Percentiles rank a stretch among this genome's conserved stretches.
phyloP scores from a whole-genome alignment of 2,888 invertebrate species.

The Eurois occulta region DNA sequence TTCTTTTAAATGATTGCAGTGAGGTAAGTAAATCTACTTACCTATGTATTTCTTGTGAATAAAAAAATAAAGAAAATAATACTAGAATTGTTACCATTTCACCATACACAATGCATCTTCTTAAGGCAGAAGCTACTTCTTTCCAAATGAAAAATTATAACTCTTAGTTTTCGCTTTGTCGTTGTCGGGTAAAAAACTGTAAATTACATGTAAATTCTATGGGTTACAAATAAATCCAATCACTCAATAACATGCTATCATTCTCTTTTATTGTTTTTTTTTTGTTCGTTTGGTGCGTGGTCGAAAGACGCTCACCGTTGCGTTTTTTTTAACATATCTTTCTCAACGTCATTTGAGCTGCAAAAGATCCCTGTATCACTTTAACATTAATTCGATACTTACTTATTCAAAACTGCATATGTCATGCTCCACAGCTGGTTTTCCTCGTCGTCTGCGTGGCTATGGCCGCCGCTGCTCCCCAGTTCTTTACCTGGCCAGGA shows the following conservation, averaged over 20 bases:
- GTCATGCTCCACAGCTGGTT: conserved; percentile 78
- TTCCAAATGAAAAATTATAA: background rate
- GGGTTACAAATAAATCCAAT: background rate
- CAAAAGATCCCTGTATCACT: background rate
- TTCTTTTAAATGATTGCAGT: background rate
- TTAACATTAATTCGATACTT: background rate
- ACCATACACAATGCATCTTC: background rate
- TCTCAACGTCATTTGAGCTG: background rate
- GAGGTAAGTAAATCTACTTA: background rate
- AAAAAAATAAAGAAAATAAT: background rate
- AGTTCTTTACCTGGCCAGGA: conserved; percentile 76
- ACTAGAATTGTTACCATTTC: background rate
- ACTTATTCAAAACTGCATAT: background rate
- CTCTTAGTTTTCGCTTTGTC: background rate
- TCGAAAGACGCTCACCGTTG: background rate
- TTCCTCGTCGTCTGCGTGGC: conserved; percentile 86
- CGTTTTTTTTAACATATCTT: background rate
- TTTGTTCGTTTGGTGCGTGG: background rate
- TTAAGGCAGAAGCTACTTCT: background rate
- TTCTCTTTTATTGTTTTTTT: background rate
- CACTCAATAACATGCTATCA: background rate
- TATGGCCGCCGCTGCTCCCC: conserved; percentile 84
- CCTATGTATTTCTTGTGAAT: background rate
- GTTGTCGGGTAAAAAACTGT: too few relatives aligned
- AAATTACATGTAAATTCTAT: background rate